Percentiles rank a stretch among this genome's conserved stretches.
phyloP scores from a whole-genome alignment of 2,113 vertebrate genomes.

The Anolis sagrei region DNA sequence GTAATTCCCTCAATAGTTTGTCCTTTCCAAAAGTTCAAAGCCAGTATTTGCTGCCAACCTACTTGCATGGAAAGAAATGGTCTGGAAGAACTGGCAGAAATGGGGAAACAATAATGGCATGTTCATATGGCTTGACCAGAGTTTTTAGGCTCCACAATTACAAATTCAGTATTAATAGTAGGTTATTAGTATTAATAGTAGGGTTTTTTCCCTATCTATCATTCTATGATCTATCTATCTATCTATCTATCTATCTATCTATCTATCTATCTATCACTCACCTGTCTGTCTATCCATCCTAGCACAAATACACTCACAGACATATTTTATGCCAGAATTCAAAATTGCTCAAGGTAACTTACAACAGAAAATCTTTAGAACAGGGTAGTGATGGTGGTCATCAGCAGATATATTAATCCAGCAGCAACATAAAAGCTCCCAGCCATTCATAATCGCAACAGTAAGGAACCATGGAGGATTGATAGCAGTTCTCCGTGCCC shows the following conservation, averaged over 20 bases:
- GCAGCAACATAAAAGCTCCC: background rate
- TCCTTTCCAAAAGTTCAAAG: background rate
- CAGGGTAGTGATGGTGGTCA: background rate
- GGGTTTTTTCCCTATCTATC: no score
- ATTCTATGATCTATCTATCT: no score
- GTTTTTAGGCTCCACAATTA: background rate
- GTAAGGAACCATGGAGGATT: constrained; percentile 10
- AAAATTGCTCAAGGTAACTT: background rate
- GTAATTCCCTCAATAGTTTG: background rate
- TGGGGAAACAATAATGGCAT: background rate
- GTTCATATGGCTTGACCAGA: background rate
- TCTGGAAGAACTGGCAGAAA: background rate
- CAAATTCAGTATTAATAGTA: background rate
- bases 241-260: no score
- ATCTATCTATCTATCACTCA: no score
- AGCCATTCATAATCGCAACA: constrained; percentile 8
- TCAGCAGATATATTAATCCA: constrained; percentile 12
- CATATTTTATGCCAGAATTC: background rate
- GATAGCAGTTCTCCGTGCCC: constrained; percentile 1
- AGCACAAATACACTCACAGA: background rate
- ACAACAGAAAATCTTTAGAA: background rate
- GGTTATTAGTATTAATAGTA: background rate
- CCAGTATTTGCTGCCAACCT: background rate
- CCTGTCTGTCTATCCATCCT: no score
- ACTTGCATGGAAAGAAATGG: background rate